These are phyloP conservation scores for Prionace glauca DNA, from an alignment of 2,797 vertebrate species.

Conservation along the genomic window DNA sequence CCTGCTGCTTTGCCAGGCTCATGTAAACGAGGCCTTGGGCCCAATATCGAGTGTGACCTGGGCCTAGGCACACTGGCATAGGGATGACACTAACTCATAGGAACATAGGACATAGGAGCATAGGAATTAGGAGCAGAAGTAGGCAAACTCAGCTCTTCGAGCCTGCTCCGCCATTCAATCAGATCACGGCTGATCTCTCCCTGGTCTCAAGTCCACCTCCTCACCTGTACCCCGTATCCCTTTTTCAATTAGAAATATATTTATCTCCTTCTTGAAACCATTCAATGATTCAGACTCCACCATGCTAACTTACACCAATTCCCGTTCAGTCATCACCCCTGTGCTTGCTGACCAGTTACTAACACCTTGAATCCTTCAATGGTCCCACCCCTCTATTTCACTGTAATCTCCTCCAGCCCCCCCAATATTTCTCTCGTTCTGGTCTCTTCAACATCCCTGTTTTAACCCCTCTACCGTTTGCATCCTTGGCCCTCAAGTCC, in stretches of 20 bases:
- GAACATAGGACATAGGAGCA: no score
- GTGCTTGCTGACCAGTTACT: not conserved
- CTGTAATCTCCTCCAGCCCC: not conserved
- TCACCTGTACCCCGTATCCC: no score
- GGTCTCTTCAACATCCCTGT: not conserved
- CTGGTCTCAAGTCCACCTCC: no score
- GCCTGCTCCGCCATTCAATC: no score
- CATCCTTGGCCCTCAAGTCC: no score
- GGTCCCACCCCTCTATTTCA: not conserved
- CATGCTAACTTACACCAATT: not conserved
- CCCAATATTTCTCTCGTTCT: not conserved
- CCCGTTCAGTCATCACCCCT: not conserved
- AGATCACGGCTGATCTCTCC: no score
- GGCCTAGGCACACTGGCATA: not conserved
- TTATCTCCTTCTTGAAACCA: no score
- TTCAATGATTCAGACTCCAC: no score
- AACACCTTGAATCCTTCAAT: not conserved
- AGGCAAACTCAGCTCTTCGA: no score
- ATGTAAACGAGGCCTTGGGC: not conserved
- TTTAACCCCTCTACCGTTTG: not conserved
- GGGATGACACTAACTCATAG: not conserved
- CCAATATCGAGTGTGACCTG: not conserved
- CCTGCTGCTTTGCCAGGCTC: not conserved
- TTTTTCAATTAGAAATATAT: no score
- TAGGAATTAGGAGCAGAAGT: no score